phyloP scores from a whole-genome alignment of 2,888 invertebrate species.

The Coleophora deauratella region DNA sequence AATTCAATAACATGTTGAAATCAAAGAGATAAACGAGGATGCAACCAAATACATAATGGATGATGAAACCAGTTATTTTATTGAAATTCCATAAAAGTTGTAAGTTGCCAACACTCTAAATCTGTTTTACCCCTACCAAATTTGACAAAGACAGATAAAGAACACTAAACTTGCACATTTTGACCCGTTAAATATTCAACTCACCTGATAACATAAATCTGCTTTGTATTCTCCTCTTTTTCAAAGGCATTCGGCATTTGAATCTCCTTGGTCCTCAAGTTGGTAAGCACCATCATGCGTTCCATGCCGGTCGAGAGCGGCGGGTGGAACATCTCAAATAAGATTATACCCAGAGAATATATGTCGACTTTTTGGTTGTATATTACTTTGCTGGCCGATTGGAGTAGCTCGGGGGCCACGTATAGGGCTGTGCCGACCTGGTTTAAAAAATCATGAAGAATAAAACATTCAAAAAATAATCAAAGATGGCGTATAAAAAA shows the following conservation, averaged over 20 bases:
- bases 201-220: constrained; percentile 77
- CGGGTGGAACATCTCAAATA: constrained; percentile 96
- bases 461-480: constrained; percentile 1
- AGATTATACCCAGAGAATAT: constrained; percentile 91
- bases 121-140: too few relatives aligned
- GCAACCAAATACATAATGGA: too few relatives aligned
- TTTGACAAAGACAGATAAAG: too few relatives aligned
- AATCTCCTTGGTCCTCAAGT: constrained; percentile 80
- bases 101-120: too few relatives aligned
- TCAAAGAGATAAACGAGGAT: too few relatives aligned
- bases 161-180: not conserved
- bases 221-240: constrained; percentile 69
- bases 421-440: constrained; percentile 96
- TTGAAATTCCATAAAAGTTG: too few relatives aligned
- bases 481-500: not conserved
- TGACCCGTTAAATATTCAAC: constrained; percentile 11
- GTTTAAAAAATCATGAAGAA: constrained; percentile 8
- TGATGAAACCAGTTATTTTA: too few relatives aligned
- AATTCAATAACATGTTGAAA: too few relatives aligned
- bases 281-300: constrained; percentile 83
- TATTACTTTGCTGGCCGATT: constrained; percentile 79
- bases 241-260: constrained; percentile 81
- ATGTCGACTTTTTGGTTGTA: constrained; percentile 94
- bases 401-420: constrained; percentile 93
- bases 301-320: constrained; percentile 93